Conservation (phyloP, 30 jellyfish, hydroid and myxozoan species). For the Chrysaora quinquecirrha region DNA sequence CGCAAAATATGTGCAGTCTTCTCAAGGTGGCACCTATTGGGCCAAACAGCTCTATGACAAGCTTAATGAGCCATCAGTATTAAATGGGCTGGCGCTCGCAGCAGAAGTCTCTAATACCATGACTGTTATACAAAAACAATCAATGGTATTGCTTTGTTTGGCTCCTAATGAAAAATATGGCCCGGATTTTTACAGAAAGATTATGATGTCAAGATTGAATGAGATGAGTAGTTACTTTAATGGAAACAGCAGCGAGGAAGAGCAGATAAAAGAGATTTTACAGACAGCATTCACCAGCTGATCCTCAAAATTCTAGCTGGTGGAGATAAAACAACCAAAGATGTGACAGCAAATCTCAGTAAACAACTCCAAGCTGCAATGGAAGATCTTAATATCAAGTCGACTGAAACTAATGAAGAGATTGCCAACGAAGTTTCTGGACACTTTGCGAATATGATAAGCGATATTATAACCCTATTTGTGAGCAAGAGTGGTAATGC, state of each 20-base stretch:
- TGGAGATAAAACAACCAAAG: conserved; percentile 44
- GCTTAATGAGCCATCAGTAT: conserved; percentile 30
- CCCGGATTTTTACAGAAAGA: conserved; percentile 35
- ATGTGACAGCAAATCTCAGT: conserved; percentile 13
- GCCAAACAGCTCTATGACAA: conserved; percentile 53
- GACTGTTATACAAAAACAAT: conserved; percentile 45
- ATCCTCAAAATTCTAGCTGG: conserved; percentile 21
- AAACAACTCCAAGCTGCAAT: conserved; percentile 28
- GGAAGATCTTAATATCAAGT: conserved; percentile 25
- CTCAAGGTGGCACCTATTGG: conserved; percentile 62
- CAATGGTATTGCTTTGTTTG: conserved; percentile 58
- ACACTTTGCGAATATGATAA: conserved; percentile 14
- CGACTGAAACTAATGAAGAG: conserved; percentile 15
- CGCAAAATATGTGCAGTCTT: conserved; percentile 12
- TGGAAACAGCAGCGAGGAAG: conserved; percentile 23
- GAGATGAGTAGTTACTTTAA: conserved; percentile 29
- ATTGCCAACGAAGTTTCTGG: conserved; percentile 29
- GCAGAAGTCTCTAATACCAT: conserved; percentile 35
- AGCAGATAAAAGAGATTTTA: conserved; percentile 27
- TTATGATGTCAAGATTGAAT: conserved; percentile 41
- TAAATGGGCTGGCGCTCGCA: conserved; percentile 44
- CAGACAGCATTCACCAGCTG: conserved; percentile 47
- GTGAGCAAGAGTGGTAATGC: not conserved
- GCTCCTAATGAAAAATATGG: conserved; percentile 50
- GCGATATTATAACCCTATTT: conserved; percentile 7